Conservation (phyloP, 2,888 invertebrate genomes). For the Spisula solida region DNA sequence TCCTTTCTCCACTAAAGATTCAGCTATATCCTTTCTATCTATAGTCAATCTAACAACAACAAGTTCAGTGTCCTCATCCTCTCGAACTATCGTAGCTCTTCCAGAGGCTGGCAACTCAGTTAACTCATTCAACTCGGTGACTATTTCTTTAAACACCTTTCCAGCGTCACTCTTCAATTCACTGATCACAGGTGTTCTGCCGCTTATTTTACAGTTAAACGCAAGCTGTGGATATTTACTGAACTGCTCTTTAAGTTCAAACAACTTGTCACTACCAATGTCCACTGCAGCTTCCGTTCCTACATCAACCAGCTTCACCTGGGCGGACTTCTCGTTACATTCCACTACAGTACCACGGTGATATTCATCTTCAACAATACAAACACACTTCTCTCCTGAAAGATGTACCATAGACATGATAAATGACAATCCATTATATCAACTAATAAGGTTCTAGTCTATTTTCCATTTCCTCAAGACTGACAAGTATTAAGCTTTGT, state of each 20-base stretch:
- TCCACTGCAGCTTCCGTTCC: constrained; percentile 58
- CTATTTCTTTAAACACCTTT: constrained; percentile 68
- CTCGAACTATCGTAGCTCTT: constrained; percentile 50
- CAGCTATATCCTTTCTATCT: constrained; percentile 48
- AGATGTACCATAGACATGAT: not conserved
- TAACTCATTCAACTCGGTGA: constrained; percentile 53
- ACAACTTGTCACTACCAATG: constrained; percentile 70
- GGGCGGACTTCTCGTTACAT: constrained; percentile 52
- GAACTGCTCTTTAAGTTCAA: constrained; percentile 73
- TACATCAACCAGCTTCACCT: constrained; percentile 79
- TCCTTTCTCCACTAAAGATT: constrained; percentile 54
- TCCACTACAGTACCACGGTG: constrained; percentile 69
- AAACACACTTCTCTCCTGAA: constrained; percentile 61
- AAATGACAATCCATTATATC: no score
- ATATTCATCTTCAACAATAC: constrained; percentile 64
- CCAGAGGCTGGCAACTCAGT: constrained; percentile 55
- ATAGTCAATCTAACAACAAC: constrained; percentile 57
- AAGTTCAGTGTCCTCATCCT: constrained; percentile 44
- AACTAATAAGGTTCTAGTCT: no score
- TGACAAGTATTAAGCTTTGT: no score
- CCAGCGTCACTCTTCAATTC: constrained; percentile 70
- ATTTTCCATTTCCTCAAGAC: no score
- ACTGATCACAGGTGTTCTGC: constrained; percentile 58
- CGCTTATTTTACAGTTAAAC: constrained; percentile 77
- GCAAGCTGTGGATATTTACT: constrained; percentile 79